Percentiles rank a stretch among this genome's conserved stretches.
Evolutionary conservation across 2,797 vertebrate species (phyloP).

Genomic region (Gobio occitaniae): DNA sequence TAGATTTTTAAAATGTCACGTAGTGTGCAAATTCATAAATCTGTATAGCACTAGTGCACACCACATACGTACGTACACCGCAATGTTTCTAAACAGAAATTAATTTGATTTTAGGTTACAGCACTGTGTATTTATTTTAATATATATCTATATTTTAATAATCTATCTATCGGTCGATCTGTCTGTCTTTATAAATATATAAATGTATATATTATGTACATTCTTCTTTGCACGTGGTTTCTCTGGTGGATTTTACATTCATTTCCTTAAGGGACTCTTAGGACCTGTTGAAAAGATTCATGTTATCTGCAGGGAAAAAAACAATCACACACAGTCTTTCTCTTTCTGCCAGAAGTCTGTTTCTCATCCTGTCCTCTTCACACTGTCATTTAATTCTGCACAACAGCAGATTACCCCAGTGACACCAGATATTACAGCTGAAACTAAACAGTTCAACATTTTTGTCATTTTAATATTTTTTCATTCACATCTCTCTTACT

Average conservation of each 20-base stretch:
- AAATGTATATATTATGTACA: background rate
- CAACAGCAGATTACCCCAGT: conserved; percentile 24
- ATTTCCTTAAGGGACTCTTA: conserved; percentile 20
- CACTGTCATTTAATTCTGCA: conserved; percentile 32
- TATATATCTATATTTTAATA: too few species aligned
- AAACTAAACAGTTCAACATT: conserved; percentile 12
- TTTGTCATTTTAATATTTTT: background rate
- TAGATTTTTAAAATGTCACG: background rate
- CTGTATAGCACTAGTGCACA: background rate
- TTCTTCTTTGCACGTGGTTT: conserved; percentile 26
- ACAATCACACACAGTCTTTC: conserved; percentile 1
- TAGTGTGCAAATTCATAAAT: background rate
- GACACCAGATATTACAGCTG: conserved; percentile 17
- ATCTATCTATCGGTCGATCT: too few species aligned
- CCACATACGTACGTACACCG: background rate
- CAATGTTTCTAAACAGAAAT: background rate
- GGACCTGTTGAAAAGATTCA: conserved; percentile 39
- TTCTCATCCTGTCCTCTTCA: conserved; percentile 41
- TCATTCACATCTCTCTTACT: conserved; percentile 15
- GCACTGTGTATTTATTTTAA: background rate
- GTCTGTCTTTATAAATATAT: background rate
- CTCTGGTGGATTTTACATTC: conserved; percentile 21
- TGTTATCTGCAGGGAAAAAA: conserved; percentile 31
- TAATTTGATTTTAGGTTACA: background rate
- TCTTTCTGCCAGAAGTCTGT: conserved; percentile 55